Percentiles rank a stretch among this genome's conserved stretches.
These are phyloP conservation scores for Falco biarmicus DNA, from an alignment of 2,797 vertebrate genomes.

Conservation along the genomic window DNA sequence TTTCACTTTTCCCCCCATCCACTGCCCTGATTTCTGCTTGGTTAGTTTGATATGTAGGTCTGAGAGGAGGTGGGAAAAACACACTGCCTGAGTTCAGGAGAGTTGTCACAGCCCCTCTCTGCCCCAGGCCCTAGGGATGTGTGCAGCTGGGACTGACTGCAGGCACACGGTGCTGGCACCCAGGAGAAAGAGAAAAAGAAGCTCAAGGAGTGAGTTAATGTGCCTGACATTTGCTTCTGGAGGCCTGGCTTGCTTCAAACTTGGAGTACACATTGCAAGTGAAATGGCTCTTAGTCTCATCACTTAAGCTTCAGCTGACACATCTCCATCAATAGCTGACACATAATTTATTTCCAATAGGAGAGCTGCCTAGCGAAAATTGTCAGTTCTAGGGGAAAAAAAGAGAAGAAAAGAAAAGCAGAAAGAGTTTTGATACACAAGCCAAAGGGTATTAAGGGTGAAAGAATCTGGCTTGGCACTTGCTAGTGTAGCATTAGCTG, in stretches of 20 bases:
- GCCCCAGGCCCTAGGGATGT: rapidly evolving
- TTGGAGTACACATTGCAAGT: neutral
- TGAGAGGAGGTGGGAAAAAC: neutral
- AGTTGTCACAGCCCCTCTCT: neutral
- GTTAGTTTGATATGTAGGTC: neutral
- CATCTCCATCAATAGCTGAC: neutral
- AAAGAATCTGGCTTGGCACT: neutral
- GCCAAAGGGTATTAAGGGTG: neutral
- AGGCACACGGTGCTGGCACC: rapidly evolving
- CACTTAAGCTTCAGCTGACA: neutral
- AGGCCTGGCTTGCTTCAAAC: neutral
- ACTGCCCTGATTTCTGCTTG: neutral
- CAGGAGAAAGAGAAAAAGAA: neutral
- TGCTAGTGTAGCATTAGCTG: neutral
- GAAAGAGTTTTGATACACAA: neutral
- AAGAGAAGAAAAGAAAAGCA: neutral
- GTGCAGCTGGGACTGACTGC: rapidly evolving
- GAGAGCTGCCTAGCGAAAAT: neutral
- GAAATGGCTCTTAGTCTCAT: neutral
- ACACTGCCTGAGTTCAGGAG: neutral
- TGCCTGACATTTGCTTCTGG: neutral
- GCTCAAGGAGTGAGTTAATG: neutral
- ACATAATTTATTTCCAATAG: neutral
- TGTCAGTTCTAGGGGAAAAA: neutral
- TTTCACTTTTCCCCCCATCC: neutral